Conservation (phyloP, 2,888 invertebrate genomes). For the Mythimna pallens region DNA sequence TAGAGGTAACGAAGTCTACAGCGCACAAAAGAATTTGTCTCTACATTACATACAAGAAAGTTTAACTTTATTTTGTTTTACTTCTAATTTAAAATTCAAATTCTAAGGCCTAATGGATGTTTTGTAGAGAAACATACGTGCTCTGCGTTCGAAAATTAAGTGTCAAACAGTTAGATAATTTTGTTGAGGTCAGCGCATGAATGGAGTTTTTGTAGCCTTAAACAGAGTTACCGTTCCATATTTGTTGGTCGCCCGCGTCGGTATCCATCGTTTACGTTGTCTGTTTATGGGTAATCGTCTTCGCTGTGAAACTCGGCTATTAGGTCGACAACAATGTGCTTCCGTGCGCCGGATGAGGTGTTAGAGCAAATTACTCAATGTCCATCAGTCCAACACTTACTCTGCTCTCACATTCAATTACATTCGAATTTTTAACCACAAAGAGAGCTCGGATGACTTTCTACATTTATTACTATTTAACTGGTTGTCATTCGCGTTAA, state of each 20-base stretch:
- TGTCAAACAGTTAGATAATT: slow-evolving; percentile 84
- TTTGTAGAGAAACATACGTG: slow-evolving; percentile 76
- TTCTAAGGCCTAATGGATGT: slow-evolving; percentile 70
- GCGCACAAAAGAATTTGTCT: slow-evolving; percentile 65
- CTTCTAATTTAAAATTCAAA: slow-evolving; percentile 72
- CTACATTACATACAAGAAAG: slow-evolving; percentile 65
- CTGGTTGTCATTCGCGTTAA: slow-evolving; percentile 65
- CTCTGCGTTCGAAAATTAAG: slow-evolving; percentile 75
- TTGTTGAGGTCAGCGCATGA: slow-evolving; percentile 77
- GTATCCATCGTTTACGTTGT: slow-evolving; percentile 67
- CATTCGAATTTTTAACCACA: slow-evolving; percentile 52
- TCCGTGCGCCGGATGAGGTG: slow-evolving; percentile 62
- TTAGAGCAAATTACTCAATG: slow-evolving; percentile 63
- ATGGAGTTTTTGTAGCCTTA: slow-evolving; percentile 77
- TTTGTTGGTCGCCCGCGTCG: slow-evolving; percentile 51
- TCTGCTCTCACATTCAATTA: slow-evolving; percentile 48
- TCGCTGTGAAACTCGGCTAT: slow-evolving; percentile 75
- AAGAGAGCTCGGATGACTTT: slow-evolving; percentile 57
- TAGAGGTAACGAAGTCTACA: slow-evolving; percentile 49
- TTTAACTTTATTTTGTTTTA: slow-evolving; percentile 71
- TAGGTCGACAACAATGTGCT: slow-evolving; percentile 71
- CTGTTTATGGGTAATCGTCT: slow-evolving; percentile 75
- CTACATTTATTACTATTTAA: slow-evolving; percentile 52
- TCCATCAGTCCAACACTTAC: slow-evolving; percentile 43
- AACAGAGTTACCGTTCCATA: slow-evolving; percentile 77